Evolutionary conservation across 2,888 invertebrate species (phyloP).

Genomic region (Pseudococcus viburni): DNA sequence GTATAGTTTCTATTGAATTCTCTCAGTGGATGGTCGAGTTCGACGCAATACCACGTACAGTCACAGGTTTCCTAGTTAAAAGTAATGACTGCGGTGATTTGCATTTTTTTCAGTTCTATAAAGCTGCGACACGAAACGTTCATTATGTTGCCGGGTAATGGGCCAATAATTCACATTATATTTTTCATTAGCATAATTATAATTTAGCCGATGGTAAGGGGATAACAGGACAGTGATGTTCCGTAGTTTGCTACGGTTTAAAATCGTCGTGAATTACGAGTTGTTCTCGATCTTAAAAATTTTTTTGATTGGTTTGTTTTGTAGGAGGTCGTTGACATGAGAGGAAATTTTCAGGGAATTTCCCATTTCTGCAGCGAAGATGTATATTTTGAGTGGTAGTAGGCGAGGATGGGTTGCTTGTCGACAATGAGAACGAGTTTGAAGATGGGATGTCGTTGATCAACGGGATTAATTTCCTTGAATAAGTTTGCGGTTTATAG

Average conservation of each 20-base stretch:
- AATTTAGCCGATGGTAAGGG: background rate
- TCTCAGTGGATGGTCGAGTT: background rate
- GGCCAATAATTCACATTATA: conserved; percentile 32
- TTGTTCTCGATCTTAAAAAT: too few species aligned
- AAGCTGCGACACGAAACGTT: conserved; percentile 29
- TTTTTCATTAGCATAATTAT: conserved; percentile 39
- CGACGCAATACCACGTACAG: background rate
- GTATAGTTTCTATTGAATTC: conserved; percentile 10
- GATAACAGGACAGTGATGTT: background rate
- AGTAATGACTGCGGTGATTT: conserved; percentile 41
- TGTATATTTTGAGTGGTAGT: background rate
- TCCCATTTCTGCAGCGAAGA: background rate
- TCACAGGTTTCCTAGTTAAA: conserved; percentile 20
- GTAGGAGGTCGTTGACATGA: too few species aligned
- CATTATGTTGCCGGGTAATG: conserved; percentile 17
- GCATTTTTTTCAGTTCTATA: conserved; percentile 16
- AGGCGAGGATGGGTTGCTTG: too few species aligned
- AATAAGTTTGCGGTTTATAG: background rate
- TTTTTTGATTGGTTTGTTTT: too few species aligned
- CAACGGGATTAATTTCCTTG: background rate
- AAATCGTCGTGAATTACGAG: background rate
- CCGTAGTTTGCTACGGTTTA: background rate
- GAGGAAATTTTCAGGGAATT: background rate
- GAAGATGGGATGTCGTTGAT: background rate
- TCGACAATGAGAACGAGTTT: background rate